Base-by-base conservation (phyloP, 1,140 invertebrate species). In the Hyles vespertilio region DNA sequence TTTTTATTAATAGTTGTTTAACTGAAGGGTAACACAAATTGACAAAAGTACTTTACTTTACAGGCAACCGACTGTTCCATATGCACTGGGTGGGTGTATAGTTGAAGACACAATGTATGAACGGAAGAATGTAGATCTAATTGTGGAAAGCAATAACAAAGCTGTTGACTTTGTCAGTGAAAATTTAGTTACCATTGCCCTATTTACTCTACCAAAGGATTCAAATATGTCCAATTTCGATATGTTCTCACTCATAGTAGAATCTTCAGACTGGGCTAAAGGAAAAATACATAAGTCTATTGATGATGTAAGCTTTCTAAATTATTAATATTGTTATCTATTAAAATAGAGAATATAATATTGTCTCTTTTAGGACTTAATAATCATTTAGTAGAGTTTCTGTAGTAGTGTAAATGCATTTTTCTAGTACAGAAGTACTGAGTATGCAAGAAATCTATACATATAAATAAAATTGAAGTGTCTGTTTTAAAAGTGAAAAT, bases 11-110 rank as follows among this genome's bases (percentile, higher is more conserved):
- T 33, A 52, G 10, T 52, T 8, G 32, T 8, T 50, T 34, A 52
- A 34, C n/a, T 36, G 2, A 12, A 22, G 3, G 36, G 36, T 36
- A 40, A 36, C 11, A 40, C 11, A 11, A 3, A 5, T 6, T 55
- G 11, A 5, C 46, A 3, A 61, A 22, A 22, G 22, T 22, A 22
- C 22, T 59, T 52, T 59, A 53, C 34, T 43, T 77, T 82, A 56
- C 69, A 88, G 85, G 0, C 85, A 88, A 69, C 70, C 78, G 22
- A 70, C 81, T 55, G 61, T 77, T 33, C 84, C 85, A 32, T 86
- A 81, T 73, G 88, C 86, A 5, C 56, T 89, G 43, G 88, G 84
- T 22, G 88, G 88, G 3, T 89, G 88, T 60, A 77, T 84, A 32
- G 74, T 89, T 33, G 80, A 87, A 48, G 84, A 87, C 22, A 77